A percentile compares a stretch with the other conserved stretches of the same genome.
Evolutionary conservation across 2,888 invertebrate species (phyloP).

Genomic region (Ormyrus nitidulus): DNA sequence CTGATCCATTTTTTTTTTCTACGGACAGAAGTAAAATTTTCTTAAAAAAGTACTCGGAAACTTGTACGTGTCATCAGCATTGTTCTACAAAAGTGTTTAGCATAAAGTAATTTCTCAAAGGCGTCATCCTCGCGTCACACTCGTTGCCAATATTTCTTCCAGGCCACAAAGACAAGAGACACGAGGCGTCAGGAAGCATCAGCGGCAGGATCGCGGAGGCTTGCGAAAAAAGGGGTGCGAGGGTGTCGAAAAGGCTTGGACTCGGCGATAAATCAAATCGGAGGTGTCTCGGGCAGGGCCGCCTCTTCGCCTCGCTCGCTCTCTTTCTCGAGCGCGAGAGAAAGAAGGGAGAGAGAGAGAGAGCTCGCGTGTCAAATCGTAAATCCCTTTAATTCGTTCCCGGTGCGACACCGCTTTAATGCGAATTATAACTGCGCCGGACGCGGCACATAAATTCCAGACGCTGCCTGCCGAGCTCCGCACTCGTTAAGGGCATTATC

Average conservation of each 20-base stretch:
- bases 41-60: no score
- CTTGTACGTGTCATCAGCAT: no score
- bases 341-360: conserved; percentile 58
- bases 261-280: conserved; percentile 72
- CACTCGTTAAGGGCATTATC: conserved; percentile 42
- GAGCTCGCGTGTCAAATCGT: conserved; percentile 71
- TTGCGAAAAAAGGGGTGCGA: conserved; percentile 61
- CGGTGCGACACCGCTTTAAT: conserved; percentile 68
- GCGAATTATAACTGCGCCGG: conserved; percentile 70
- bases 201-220: conserved; percentile 45
- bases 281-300: conserved; percentile 62
- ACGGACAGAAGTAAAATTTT: no score
- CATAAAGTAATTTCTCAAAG: no score
- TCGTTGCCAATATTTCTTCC: conserved; percentile 32
- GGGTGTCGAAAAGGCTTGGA: conserved; percentile 62
- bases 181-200: conserved; percentile 36
- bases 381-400: conserved; percentile 73
- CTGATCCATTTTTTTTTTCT: no score
- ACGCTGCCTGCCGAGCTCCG: conserved; percentile 54
- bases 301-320: conserved; percentile 58
- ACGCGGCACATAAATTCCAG: conserved; percentile 69
- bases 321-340: conserved; percentile 59
- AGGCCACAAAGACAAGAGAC: neutral
- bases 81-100: no score
- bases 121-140: neutral